A percentile compares a stretch with the other conserved stretches of the same genome.
Conservation (phyloP, 2,113 vertebrate genomes). For the Octodon degus region DNA sequence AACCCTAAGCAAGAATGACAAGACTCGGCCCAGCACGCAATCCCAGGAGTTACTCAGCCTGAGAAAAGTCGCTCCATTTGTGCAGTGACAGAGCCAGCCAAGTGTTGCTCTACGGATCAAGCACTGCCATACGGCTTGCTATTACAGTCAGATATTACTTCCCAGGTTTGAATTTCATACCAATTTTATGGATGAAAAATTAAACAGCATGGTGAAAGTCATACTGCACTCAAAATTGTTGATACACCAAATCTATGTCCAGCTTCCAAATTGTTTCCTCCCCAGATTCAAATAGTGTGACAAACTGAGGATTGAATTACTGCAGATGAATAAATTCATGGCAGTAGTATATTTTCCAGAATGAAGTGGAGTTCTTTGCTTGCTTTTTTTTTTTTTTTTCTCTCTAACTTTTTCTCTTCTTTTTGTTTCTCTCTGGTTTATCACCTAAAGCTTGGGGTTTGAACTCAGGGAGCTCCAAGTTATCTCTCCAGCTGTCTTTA, state of each 20-base stretch:
- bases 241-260: conserved; percentile 19
- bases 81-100: background rate
- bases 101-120: background rate
- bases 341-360: background rate
- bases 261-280: conserved; percentile 39
- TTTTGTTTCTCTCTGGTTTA: background rate
- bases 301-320: conserved; percentile 47
- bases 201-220: conserved; percentile 41
- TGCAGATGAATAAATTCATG: background rate
- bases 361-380: background rate
- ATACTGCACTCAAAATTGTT: background rate
- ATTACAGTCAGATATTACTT: conserved; percentile 50
- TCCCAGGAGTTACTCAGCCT: background rate
- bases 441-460: background rate
- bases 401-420: too few species aligned
- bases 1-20: background rate
- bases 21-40: background rate
- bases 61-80: background rate
- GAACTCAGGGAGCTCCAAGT: background rate
- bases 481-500: background rate
- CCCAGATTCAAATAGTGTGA: background rate
- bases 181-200: conserved; percentile 66
- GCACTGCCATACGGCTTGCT: background rate
- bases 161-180: conserved; percentile 49
- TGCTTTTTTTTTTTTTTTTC: background rate